phyloP scores from a whole-genome alignment of 2,113 vertebrate species.

The Bucco capensis region DNA sequence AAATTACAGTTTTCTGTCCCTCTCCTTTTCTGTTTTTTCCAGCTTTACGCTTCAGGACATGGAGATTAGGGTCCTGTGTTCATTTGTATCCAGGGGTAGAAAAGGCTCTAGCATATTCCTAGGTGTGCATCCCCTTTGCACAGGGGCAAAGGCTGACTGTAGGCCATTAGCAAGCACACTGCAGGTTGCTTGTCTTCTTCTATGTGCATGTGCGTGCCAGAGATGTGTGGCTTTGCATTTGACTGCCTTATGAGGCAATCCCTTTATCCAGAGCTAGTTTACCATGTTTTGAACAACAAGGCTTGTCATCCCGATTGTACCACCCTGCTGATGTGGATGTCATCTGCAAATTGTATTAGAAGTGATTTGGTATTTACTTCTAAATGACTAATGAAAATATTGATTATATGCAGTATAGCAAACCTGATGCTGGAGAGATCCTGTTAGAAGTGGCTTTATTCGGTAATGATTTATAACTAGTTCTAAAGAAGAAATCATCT shows the following conservation, averaged over 20 bases:
- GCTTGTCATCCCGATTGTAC: background rate
- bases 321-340: background rate
- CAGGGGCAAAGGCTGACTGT: background rate
- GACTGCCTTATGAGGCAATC: background rate
- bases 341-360: background rate
- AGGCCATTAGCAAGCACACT: background rate
- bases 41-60: background rate
- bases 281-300: background rate
- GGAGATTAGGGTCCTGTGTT: background rate
- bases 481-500: background rate
- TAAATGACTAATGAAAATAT: slow-evolving; percentile 15
- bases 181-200: background rate
- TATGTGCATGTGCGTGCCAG: background rate
- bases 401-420: background rate
- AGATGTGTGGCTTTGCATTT: background rate
- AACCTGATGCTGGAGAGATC: background rate
- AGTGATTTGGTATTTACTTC: slow-evolving; percentile 21
- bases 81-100: no score
- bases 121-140: background rate
- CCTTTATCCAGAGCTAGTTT: background rate
- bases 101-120: background rate
- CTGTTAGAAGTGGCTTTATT: background rate
- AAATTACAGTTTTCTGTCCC: background rate
- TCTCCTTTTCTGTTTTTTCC: background rate
- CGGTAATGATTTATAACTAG: background rate